A percentile compares a stretch with the other conserved stretches of the same genome.
Conservation (phyloP, 2,113 vertebrate species). For the Megaceryle maxima region DNA sequence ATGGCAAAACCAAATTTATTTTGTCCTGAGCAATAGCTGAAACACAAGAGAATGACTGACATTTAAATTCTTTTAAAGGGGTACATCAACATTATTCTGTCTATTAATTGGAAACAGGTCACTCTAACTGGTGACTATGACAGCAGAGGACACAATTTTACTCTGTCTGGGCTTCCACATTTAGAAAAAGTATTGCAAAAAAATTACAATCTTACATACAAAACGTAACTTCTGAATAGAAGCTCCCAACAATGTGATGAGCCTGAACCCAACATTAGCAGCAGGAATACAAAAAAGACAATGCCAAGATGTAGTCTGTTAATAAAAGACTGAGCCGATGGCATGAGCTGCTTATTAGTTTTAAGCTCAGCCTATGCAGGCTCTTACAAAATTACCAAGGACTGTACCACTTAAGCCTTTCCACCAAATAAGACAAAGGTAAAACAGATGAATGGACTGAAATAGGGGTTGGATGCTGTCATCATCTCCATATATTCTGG, state of each 20-base stretch:
- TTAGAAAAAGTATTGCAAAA: neutral
- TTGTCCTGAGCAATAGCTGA: neutral
- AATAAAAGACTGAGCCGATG: neutral
- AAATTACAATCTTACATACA: neutral
- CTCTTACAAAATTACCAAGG: neutral
- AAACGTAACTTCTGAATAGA: neutral
- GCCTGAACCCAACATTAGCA: neutral
- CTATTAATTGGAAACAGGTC: neutral
- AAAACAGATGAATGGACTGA: neutral
- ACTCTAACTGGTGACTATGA: neutral
- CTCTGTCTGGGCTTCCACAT: neutral
- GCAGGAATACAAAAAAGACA: neutral
- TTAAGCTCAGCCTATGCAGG: neutral
- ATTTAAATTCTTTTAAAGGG: slow-evolving; percentile 23
- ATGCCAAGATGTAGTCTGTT: neutral
- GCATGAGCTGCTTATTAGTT: neutral
- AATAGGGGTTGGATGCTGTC: neutral
- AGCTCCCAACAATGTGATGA: neutral
- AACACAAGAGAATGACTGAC: neutral
- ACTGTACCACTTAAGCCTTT: neutral
- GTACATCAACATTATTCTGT: slow-evolving; percentile 12
- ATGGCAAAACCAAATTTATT: neutral
- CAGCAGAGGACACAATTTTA: neutral
- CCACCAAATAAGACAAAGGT: neutral
- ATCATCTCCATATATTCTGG: neutral